Evolutionary conservation across 2,888 invertebrate species (phyloP).

Genomic region (Axea sp.): DNA sequence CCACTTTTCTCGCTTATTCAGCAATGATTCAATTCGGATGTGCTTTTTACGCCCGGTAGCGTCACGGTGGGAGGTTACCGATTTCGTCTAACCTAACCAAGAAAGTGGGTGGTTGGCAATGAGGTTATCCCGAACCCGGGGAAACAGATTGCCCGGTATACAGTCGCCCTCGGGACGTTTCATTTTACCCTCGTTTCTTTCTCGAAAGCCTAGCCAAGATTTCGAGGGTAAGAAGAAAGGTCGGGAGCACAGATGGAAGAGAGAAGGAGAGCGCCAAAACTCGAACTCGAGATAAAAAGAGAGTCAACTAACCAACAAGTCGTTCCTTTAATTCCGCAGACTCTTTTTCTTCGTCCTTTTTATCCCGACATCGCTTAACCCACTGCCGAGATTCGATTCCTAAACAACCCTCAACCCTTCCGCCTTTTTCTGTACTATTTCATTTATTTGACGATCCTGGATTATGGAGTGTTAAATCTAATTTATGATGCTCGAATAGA

Average conservation of each 20-base stretch:
- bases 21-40: conserved; percentile 79
- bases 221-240: conserved; percentile 12
- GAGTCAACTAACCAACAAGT: conserved; percentile 76
- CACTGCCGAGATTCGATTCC: conserved; percentile 46
- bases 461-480: conserved; percentile 49
- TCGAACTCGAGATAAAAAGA: conserved; percentile 58
- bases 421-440: conserved; percentile 32
- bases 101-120: conserved; percentile 64
- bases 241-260: not conserved
- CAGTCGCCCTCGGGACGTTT: conserved; percentile 79
- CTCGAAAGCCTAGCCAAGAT: conserved; percentile 64
- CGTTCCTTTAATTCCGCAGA: conserved; percentile 75
- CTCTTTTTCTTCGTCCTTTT: conserved; percentile 61
- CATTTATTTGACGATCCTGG: conserved; percentile 41
- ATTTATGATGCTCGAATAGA: conserved; percentile 23
- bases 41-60: conserved; percentile 69
- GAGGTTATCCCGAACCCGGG: conserved; percentile 78
- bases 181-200: conserved; percentile 80
- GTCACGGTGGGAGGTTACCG: conserved; percentile 64
- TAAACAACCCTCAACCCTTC: conserved; percentile 48
- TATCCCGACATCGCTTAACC: conserved; percentile 53
- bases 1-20: conserved; percentile 79
- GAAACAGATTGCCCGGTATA: conserved; percentile 77
- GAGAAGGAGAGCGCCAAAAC: conserved; percentile 51
- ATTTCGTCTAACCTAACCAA: conserved; percentile 64